Evolutionary conservation across 2,888 invertebrate genomes (phyloP).

Genomic region (Acronicta alni): DNA sequence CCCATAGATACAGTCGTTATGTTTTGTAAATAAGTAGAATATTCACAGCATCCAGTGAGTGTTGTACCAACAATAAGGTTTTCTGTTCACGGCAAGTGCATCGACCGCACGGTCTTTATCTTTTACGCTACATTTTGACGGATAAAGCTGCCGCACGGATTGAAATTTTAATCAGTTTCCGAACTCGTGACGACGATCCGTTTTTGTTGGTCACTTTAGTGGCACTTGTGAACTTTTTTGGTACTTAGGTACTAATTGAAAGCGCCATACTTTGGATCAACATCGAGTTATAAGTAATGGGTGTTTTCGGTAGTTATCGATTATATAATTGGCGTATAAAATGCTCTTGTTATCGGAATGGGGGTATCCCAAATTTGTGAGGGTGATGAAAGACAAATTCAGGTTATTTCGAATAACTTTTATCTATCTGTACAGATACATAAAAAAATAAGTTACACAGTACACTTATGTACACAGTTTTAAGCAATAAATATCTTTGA

Average conservation of each 20-base stretch:
- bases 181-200: constrained; percentile 70
- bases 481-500: too few species aligned
- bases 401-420: too few species aligned
- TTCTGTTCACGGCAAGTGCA: constrained; percentile 65
- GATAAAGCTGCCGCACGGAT: constrained; percentile 79
- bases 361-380: neutral
- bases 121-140: constrained; percentile 79
- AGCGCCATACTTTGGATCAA: constrained; percentile 35
- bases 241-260: constrained; percentile 53
- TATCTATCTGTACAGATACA: too few species aligned
- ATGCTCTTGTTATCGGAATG: constrained; percentile 13
- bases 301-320: constrained; percentile 38
- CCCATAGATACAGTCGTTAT: too few species aligned
- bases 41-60: constrained; percentile 12
- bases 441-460: too few species aligned
- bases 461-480: too few species aligned
- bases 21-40: constrained; percentile 9
- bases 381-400: too few species aligned
- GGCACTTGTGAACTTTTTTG: constrained; percentile 52
- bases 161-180: constrained; percentile 75
- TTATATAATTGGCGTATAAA: constrained; percentile 39
- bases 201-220: constrained; percentile 55
- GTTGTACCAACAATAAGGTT: constrained; percentile 14
- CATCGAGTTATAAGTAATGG: constrained; percentile 22
- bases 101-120: constrained; percentile 79